Conservation (phyloP, 2,888 invertebrate species). For the Dryadula phaetusa region DNA sequence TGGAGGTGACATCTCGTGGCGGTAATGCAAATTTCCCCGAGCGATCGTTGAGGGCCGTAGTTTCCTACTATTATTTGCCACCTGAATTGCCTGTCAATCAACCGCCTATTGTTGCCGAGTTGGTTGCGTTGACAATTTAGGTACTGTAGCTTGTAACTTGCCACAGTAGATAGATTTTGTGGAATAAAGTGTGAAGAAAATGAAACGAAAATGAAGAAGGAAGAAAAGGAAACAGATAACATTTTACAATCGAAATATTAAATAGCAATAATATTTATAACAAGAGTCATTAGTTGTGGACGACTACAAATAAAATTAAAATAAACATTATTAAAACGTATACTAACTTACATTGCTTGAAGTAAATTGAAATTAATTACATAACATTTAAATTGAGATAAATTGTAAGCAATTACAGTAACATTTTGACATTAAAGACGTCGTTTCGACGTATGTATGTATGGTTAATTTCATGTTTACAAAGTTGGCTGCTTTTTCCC, state of each 20-base stretch:
- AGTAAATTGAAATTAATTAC: not conserved
- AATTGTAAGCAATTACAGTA: not conserved
- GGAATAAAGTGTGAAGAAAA: no score
- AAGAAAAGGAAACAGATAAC: no score
- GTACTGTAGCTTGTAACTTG: constrained; percentile 6
- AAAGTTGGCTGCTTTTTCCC: constrained; percentile 3
- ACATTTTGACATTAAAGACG: not conserved
- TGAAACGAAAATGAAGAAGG: no score
- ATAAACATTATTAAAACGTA: no score
- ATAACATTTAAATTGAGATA: constrained; percentile 2
- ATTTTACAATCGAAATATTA: no score
- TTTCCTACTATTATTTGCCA: constrained; percentile 67
- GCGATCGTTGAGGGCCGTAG: constrained; percentile 57
- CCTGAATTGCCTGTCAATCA: constrained; percentile 69
- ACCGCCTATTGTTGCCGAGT: constrained; percentile 47
- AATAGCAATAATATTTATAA: no score
- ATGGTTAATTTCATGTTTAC: constrained; percentile 5
- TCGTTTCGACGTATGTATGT: not conserved
- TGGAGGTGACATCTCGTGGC: constrained; percentile 56
- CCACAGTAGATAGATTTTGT: not conserved
- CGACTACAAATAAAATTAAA: no score
- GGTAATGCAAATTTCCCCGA: constrained; percentile 61
- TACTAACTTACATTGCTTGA: not conserved
- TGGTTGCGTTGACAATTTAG: constrained; percentile 28
- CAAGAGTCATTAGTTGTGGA: no score